These are phyloP conservation scores for Leptogaster cylindrica DNA, from an alignment of 2,888 invertebrate genomes.

Conservation along the genomic window DNA sequence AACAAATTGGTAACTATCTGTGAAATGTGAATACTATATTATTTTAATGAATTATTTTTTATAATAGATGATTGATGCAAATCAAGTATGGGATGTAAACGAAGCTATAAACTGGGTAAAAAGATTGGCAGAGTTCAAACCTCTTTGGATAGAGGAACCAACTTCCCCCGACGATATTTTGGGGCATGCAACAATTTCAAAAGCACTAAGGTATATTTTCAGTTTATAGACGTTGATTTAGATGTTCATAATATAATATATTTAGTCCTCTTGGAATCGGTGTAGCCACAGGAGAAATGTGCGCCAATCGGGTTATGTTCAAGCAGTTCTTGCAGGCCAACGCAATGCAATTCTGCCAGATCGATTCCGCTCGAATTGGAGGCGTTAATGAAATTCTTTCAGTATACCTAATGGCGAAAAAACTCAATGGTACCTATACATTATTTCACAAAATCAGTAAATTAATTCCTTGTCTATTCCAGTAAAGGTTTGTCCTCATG, in stretches of 20 bases:
- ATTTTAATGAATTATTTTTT: neutral
- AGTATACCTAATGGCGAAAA: constrained; percentile 88
- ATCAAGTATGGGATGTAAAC: constrained; percentile 86
- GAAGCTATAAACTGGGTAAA: constrained; percentile 89
- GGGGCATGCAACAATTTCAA: constrained; percentile 82
- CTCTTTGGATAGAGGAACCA: constrained; percentile 91
- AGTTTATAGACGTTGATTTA: neutral
- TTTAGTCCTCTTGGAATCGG: constrained; percentile 75
- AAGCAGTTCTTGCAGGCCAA: constrained; percentile 85
- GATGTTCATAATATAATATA: neutral
- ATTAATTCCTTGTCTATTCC: constrained; percentile 50
- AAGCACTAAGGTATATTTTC: constrained; percentile 66
- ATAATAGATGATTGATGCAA: constrained; percentile 82
- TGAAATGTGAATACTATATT: neutral
- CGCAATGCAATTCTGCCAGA: constrained; percentile 86
- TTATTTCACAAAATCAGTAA: neutral
- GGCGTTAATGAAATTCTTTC: constrained; percentile 87
- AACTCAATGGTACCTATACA: constrained; percentile 70
- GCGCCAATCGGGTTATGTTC: constrained; percentile 89
- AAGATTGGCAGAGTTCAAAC: constrained; percentile 73
- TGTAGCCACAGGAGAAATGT: constrained; percentile 92
- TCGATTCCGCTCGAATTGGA: constrained; percentile 87
- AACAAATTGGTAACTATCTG: constrained; percentile 68
- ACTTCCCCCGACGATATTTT: constrained; percentile 89
- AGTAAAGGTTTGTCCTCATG: constrained; percentile 94